phyloP scores from a whole-genome alignment of 2,888 invertebrate genomes.

The Escarpia spicata region DNA sequence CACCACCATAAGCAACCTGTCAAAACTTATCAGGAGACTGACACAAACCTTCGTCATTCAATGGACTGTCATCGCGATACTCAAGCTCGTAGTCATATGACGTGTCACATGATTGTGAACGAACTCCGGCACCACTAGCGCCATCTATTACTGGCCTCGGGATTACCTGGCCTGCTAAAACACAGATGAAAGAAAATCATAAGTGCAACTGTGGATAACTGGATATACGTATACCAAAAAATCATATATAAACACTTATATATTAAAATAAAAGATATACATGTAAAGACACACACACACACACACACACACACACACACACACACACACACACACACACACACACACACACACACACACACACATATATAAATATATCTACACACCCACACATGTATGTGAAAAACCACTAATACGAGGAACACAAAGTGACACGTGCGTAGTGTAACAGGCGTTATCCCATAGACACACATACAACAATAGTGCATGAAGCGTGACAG shows the following conservation, averaged over 20 bases:
- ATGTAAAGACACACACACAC: neutral
- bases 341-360: too few species aligned
- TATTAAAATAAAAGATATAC: neutral
- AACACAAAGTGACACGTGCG: too few species aligned
- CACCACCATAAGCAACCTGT: neutral
- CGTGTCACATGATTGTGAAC: neutral
- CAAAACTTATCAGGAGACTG: neutral
- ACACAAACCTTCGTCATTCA: conserved; percentile 16
- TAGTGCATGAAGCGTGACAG: neutral
- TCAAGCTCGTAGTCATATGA: neutral
- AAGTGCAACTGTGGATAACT: neutral
- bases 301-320: neutral
- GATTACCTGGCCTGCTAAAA: neutral
- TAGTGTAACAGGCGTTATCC: too few species aligned
- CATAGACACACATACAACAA: neutral
- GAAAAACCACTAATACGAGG: too few species aligned
- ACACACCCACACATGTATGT: too few species aligned
- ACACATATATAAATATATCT: too few species aligned
- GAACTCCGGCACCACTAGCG: neutral
- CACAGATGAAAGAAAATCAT: neutral
- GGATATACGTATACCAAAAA: neutral
- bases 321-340: neutral
- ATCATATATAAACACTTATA: neutral
- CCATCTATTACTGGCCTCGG: conserved; percentile 3
- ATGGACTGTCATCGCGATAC: neutral